Conservation (phyloP, 2,797 vertebrate species). For the Gymnothorax javanicus region DNA sequence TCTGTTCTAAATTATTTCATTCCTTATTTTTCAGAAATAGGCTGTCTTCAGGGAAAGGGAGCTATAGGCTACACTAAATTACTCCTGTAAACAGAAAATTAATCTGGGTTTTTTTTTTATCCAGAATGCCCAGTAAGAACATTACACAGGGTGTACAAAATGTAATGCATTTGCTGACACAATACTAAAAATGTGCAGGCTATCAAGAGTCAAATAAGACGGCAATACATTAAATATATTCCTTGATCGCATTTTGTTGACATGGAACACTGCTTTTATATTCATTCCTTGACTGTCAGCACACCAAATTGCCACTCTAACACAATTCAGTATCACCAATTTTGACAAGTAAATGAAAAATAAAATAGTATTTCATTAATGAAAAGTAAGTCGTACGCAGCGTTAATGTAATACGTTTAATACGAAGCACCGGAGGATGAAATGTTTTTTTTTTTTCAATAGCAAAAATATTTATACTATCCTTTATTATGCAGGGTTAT, state of each 20-base stretch:
- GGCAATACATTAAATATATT: not conserved
- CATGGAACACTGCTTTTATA: conserved; percentile 4
- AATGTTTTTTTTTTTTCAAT: conserved; percentile 26
- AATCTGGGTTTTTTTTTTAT: conserved; percentile 1
- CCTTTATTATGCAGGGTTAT: conserved; percentile 52
- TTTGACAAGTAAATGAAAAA: conserved; percentile 14
- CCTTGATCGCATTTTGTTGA: not conserved
- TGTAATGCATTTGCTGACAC: not conserved
- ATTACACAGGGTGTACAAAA: conserved; percentile 13
- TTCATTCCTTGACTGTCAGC: not conserved
- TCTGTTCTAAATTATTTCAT: conserved; percentile 30
- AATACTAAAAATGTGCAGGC: not conserved
- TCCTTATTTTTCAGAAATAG: conserved; percentile 17
- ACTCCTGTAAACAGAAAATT: conserved; percentile 9
- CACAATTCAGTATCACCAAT: not conserved
- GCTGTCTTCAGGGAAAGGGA: conserved; percentile 17
- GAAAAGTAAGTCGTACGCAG: conserved; percentile 21
- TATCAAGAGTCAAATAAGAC: not conserved
- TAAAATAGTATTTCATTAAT: not conserved
- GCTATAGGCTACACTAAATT: conserved; percentile 1
- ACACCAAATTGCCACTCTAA: not conserved
- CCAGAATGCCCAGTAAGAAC: not conserved
- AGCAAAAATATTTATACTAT: conserved; percentile 50
- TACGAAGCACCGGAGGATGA: not conserved
- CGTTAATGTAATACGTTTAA: conserved; percentile 26